phyloP scores from a whole-genome alignment of 1,140 invertebrate genomes.

The Diabrotica virgifera region DNA sequence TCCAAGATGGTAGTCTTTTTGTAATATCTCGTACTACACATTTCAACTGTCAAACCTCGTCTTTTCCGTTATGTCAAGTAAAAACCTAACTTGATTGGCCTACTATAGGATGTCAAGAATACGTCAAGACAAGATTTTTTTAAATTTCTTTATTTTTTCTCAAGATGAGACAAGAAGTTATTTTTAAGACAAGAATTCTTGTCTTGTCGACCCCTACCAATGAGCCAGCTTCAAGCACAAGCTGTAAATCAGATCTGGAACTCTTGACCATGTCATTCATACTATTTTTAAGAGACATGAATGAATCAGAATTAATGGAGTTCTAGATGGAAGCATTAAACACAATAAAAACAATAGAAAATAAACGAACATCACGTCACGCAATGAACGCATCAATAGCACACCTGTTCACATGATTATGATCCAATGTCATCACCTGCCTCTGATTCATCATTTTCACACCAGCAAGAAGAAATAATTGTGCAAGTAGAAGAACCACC shows the following conservation, averaged over 20 bases:
- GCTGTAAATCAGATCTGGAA: constrained; percentile 16
- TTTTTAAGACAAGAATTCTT: too few relatives aligned
- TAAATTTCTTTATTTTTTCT: too few relatives aligned
- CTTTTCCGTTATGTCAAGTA: too few relatives aligned
- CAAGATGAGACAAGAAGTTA: too few relatives aligned
- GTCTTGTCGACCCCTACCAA: too few relatives aligned
- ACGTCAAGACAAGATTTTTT: too few relatives aligned
- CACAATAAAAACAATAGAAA: constrained; percentile 10
- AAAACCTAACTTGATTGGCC: too few relatives aligned
- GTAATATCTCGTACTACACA: too few relatives aligned
- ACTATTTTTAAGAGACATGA: constrained; percentile 21
- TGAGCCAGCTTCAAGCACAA: neutral
- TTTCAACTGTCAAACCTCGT: too few relatives aligned
- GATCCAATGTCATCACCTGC: neutral
- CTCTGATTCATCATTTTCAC: too few relatives aligned
- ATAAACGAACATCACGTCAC: neutral
- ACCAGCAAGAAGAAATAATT: neutral
- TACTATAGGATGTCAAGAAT: too few relatives aligned
- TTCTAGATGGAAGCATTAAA: constrained; percentile 21
- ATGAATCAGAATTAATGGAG: constrained; percentile 22
- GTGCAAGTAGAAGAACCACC: neutral
- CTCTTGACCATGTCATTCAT: constrained; percentile 20
- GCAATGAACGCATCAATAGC: neutral
- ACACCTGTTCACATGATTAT: neutral
- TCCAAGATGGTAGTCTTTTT: too few relatives aligned